phyloP scores from a whole-genome alignment of 2,888 invertebrate species.

The Mythimna impura region DNA sequence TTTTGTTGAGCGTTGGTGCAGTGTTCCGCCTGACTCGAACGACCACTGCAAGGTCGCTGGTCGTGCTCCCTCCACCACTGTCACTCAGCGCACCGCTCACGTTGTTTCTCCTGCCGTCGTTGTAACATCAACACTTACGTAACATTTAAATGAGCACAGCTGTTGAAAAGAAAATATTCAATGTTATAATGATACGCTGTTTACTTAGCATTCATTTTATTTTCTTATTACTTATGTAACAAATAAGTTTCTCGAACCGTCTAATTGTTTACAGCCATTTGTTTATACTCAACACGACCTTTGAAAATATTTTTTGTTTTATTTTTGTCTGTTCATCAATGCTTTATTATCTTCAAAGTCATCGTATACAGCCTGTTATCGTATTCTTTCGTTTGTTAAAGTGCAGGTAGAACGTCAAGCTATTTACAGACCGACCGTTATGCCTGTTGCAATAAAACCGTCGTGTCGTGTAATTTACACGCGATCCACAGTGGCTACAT shows the following conservation, averaged over 20 bases:
- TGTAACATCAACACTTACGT: slow-evolving; percentile 56
- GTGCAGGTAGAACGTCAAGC: slow-evolving; percentile 1
- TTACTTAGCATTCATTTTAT: slow-evolving; percentile 26
- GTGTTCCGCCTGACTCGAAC: slow-evolving; percentile 62
- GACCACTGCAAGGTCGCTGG: slow-evolving; percentile 76
- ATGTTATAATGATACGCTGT: slow-evolving; percentile 23
- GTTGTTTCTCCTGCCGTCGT: slow-evolving; percentile 56
- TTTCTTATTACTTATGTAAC: slow-evolving; percentile 31
- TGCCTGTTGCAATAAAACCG: slow-evolving; percentile 36
- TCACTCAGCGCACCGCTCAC: slow-evolving; percentile 66
- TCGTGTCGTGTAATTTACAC: slow-evolving; percentile 35
- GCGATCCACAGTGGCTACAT: slow-evolving; percentile 42
- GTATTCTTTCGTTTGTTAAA: not conserved
- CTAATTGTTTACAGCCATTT: slow-evolving; percentile 18
- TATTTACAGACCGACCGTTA: slow-evolving; percentile 16
- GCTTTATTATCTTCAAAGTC: slow-evolving; percentile 12
- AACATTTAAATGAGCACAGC: slow-evolving; percentile 47
- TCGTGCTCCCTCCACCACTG: slow-evolving; percentile 65
- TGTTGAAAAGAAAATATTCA: slow-evolving; percentile 35
- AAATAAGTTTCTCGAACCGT: slow-evolving; percentile 29
- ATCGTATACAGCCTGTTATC: not conserved
- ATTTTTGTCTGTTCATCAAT: slow-evolving; percentile 3
- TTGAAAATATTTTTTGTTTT: slow-evolving; percentile 9
- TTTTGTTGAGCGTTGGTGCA: slow-evolving; percentile 26
- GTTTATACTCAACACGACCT: slow-evolving; percentile 16